Base-by-base conservation (phyloP, 2,113 vertebrate species). In the Tragelaphus buxtoni region DNA sequence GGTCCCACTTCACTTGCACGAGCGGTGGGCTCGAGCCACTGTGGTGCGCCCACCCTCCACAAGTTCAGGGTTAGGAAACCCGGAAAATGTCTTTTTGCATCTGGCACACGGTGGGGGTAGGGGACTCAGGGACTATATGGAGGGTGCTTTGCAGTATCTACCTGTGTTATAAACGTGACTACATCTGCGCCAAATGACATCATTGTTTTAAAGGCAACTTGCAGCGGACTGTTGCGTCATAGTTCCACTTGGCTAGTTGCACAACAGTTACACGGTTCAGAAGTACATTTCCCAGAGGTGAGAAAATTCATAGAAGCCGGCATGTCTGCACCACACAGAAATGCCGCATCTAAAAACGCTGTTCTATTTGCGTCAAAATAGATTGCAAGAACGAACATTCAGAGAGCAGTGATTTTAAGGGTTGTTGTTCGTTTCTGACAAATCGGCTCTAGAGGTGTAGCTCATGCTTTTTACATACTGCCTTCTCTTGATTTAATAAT, bases 151-250 rank as follows among this genome's bases (percentile, higher is more conserved):
- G 61, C 88, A 18, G 2, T 56, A 22, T 28, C 61, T 96, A 90
- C 69, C 92, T 85, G 91, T 53, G 89, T 96, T 76, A 49, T 53
- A 61, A 96, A 96, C 98, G 53, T 90, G 77, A 98, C 96, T 96
- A 83, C 69, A 85, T 81, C 76, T 51, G 91, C 47, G 2, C 84
- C 72, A 91, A 96, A 49, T 17, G 97, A 16, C 94, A 97, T 98
- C 0, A 98, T 96, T 94, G 30, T 94, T 91, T 83, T 74, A 47
- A 94, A 93, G 89, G 97, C 96, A 98, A 98, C 96, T 97, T 97
- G 95, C 80, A 98, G 92, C 69, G 18, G 83, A 55, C 45, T 85
- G 77, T 98, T 98, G 97, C 98, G 97, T 98, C 98, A 98, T 95
- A 56, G 92, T 98, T 92, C 86, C 94, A 92, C 84, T 91, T 47